A percentile compares a stretch with the other conserved stretches of the same genome.
Conservation (phyloP, 1,140 invertebrate genomes). For the Lethrus apterus region DNA sequence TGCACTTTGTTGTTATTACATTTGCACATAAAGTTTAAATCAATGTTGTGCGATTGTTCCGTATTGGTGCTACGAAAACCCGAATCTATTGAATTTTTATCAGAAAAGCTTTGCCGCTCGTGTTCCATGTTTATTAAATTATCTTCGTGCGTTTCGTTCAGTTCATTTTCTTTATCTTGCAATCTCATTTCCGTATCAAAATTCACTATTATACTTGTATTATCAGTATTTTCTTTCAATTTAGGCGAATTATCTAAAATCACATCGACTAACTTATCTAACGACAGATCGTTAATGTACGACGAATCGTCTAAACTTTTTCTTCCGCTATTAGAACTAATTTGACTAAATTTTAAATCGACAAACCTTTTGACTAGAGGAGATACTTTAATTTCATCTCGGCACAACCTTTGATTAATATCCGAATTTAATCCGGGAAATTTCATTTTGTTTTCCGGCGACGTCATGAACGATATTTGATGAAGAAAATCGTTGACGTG, state of each 20-base stretch:
- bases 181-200: conserved; percentile 10
- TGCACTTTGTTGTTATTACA: conserved; percentile 25
- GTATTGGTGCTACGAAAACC: conserved; percentile 32
- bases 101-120: conserved; percentile 15
- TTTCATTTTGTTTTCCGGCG: conserved; percentile 41
- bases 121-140: conserved; percentile 27
- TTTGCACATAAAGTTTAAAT: conserved; percentile 29
- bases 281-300: conserved; percentile 37
- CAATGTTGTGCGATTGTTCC: conserved; percentile 29
- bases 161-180: conserved; percentile 28
- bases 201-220: conserved; percentile 21
- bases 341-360: conserved; percentile 31
- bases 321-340: conserved; percentile 14
- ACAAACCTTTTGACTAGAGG: conserved; percentile 37
- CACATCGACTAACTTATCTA: conserved; percentile 38
- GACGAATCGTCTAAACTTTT: conserved; percentile 32
- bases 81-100: conserved; percentile 31
- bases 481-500: conserved; percentile 48
- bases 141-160: conserved; percentile 32
- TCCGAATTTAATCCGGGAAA: conserved; percentile 17
- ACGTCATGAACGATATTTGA: conserved; percentile 46
- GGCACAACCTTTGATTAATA: conserved; percentile 6
- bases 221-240: conserved; percentile 9
- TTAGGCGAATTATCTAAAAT: conserved; percentile 28
- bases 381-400: conserved; percentile 30